Conservation (phyloP, 2,797 vertebrate genomes). For the Sebastes alutus region DNA sequence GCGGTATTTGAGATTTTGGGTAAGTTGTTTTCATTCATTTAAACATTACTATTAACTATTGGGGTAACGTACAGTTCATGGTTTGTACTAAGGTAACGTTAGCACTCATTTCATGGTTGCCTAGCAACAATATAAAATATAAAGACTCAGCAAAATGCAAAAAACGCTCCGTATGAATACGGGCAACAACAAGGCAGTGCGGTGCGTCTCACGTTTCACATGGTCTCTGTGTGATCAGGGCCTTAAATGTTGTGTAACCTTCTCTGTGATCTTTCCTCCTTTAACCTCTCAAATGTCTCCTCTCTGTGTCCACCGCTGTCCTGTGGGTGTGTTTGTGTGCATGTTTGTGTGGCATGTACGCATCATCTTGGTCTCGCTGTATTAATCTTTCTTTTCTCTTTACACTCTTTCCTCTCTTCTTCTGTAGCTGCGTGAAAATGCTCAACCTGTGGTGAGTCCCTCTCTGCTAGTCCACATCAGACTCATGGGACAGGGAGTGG, state of each 20-base stretch:
- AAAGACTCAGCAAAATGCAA: no score
- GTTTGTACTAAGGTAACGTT: no score
- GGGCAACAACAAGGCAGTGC: no score
- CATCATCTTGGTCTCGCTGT: conserved; percentile 87
- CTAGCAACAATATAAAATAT: no score
- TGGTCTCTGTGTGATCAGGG: no score
- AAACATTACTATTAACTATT: no score
- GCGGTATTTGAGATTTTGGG: no score
- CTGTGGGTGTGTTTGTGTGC: conserved; percentile 48
- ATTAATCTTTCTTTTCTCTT: conserved; percentile 99
- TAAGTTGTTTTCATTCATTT: no score
- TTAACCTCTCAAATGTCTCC: background rate
- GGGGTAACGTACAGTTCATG: no score
- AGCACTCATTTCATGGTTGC: fast-evolving
- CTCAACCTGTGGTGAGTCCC: conserved; percentile 99
- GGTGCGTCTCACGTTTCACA: no score
- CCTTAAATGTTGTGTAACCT: background rate
- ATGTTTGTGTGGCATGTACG: conserved; percentile 85
- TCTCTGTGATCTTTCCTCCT: background rate
- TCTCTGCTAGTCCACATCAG: conserved; percentile 93
- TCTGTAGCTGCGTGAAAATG: conserved; percentile 99
- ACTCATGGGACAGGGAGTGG: conserved; percentile 89
- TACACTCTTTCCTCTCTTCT: conserved; percentile 85
- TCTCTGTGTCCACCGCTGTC: conserved; percentile 58
- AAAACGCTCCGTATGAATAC: no score